These are phyloP conservation scores for Lysiphlebus fabarum DNA, from an alignment of 1,140 invertebrate species.

Conservation along the genomic window DNA sequence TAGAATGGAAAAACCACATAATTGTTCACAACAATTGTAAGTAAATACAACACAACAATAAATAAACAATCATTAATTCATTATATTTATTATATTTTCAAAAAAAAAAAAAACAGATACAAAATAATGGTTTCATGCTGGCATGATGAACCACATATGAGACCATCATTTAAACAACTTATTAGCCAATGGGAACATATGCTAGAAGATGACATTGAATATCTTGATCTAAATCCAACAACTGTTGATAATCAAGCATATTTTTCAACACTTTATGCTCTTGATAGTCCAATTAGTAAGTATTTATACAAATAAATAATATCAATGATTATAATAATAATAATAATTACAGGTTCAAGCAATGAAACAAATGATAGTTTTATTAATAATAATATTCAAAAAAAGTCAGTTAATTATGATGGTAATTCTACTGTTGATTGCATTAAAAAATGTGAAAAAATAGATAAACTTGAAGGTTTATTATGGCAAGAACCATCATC, in stretches of 20 bases:
- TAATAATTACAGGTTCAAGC: constrained; percentile 23
- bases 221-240: constrained; percentile 64
- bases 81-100: constrained; percentile 30
- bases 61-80: constrained; percentile 10
- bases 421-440: constrained; percentile 44
- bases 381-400: constrained; percentile 27
- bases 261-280: constrained; percentile 46
- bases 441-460: constrained; percentile 49
- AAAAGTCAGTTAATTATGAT: constrained; percentile 46
- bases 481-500: constrained; percentile 40
- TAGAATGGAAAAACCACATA: constrained; percentile 77
- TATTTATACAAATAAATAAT: constrained; percentile 16
- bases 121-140: constrained; percentile 79
- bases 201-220: constrained; percentile 70
- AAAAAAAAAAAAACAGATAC: too few relatives aligned
- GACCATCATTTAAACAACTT: constrained; percentile 74
- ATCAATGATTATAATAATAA: constrained; percentile 1
- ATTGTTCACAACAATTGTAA: constrained; percentile 79
- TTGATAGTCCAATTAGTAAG: constrained; percentile 41
- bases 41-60: constrained; percentile 30
- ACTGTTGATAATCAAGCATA: constrained; percentile 64
- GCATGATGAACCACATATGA: constrained; percentile 67
- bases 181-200: constrained; percentile 64
- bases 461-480: constrained; percentile 50
- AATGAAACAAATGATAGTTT: constrained; percentile 23